A percentile compares a stretch with the other conserved stretches of the same genome.
These are phyloP conservation scores for Leptocoma aspasia DNA, from an alignment of 2,113 vertebrate genomes.

Conservation along the genomic window DNA sequence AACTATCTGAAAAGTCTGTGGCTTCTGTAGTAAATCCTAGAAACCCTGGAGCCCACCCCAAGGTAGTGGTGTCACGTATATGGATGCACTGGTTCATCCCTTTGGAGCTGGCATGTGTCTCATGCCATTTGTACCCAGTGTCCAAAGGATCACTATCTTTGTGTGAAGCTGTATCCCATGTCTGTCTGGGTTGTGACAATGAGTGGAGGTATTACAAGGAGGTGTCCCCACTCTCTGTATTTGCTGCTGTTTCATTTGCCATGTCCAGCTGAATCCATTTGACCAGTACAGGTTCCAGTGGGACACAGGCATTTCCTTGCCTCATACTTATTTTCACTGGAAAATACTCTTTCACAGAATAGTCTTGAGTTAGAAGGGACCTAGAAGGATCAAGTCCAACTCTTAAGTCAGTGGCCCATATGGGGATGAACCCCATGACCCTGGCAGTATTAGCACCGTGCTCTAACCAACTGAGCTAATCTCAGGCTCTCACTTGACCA, in stretches of 20 bases:
- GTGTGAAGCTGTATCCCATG: not conserved
- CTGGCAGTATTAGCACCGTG: not conserved
- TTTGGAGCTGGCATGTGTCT: not conserved
- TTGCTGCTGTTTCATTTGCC: not conserved
- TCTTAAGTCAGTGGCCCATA: not conserved
- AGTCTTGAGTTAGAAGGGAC: not conserved
- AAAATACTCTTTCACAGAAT: not conserved
- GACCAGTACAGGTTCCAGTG: not conserved
- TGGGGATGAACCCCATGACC: not conserved
- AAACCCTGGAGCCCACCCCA: not conserved
- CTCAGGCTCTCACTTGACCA: not conserved
- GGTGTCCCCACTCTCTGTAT: not conserved
- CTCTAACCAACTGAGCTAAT: not conserved
- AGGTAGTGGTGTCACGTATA: rapidly evolving
- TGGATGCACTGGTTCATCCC: not conserved
- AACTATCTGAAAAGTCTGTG: not conserved
- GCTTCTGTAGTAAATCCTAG: not conserved
- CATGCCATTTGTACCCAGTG: not conserved
- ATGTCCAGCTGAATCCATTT: not conserved
- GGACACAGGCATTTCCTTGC: not conserved
- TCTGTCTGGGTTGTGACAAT: not conserved
- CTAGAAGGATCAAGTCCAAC: not conserved
- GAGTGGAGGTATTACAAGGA: not conserved
- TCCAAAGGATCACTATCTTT: rapidly evolving
- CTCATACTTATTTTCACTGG: not conserved